phyloP scores from a whole-genome alignment of 2,888 invertebrate species.

The Ochropleura plecta region DNA sequence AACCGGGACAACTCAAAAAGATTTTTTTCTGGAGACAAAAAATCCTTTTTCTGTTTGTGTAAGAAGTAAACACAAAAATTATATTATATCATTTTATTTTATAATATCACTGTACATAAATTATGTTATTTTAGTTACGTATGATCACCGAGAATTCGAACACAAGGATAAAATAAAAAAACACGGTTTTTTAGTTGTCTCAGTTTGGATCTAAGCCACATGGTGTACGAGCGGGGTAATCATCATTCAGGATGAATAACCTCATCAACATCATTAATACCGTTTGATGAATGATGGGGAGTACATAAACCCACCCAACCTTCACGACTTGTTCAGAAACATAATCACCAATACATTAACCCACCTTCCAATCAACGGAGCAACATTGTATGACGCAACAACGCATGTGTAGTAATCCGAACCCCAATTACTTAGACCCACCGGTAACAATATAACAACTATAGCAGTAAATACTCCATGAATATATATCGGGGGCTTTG shows the following conservation, averaged over 20 bases:
- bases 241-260: neutral
- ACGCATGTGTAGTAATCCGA: slow-evolving; percentile 20
- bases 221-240: neutral
- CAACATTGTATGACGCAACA: slow-evolving; percentile 21
- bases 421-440: slow-evolving; percentile 46
- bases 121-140: no score
- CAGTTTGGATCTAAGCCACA: neutral
- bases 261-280: neutral
- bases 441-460: slow-evolving; percentile 25
- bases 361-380: slow-evolving; percentile 33
- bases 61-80: no score
- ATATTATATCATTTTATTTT: no score
- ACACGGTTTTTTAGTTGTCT: no score
- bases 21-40: no score
- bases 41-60: no score
- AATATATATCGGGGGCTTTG: slow-evolving; percentile 33
- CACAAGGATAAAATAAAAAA: no score
- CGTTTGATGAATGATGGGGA: neutral
- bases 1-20: no score
- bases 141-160: no score
- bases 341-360: slow-evolving; percentile 16
- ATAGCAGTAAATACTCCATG: slow-evolving; percentile 35
- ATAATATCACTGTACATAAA: no score
- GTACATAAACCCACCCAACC: neutral
- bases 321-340: slow-evolving; percentile 1